Evolutionary conservation across 2,888 invertebrate species (phyloP).

Genomic region (Perizoma flavofasciatum): DNA sequence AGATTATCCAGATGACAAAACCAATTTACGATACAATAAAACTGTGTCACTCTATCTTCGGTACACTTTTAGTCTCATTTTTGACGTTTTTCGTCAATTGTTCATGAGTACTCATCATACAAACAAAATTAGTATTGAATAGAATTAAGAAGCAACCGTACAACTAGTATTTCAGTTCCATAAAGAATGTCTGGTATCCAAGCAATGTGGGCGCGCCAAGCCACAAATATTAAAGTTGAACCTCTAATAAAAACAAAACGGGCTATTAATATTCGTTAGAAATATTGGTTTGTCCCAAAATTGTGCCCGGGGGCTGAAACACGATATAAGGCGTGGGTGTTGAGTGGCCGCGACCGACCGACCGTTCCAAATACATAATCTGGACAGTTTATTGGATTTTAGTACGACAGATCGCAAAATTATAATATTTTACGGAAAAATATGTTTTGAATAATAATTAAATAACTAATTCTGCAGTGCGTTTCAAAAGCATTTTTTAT

Average conservation of each 20-base stretch:
- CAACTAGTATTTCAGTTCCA: conserved; percentile 36
- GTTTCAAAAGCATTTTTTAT: no score
- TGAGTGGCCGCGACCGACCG: conserved; percentile 64
- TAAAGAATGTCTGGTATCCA: conserved; percentile 56
- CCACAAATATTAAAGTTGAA: conserved; percentile 64
- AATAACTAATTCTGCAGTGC: no score
- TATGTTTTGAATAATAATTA: not conserved
- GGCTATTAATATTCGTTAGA: conserved; percentile 82
- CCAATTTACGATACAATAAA: no score
- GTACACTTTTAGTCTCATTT: no score
- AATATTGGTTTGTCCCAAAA: conserved; percentile 83
- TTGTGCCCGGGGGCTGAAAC: conserved; percentile 80
- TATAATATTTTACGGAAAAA: conserved; percentile 49
- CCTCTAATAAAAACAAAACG: conserved; percentile 69
- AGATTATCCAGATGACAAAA: no score
- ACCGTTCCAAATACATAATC: conserved; percentile 55
- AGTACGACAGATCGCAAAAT: conserved; percentile 60
- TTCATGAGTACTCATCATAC: no score
- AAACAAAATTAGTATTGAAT: no score
- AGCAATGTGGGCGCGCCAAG: conserved; percentile 66
- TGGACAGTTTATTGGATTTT: conserved; percentile 53
- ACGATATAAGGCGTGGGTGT: conserved; percentile 72
- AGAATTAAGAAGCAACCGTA: not conserved
- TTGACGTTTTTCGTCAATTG: no score
- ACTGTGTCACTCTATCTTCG: no score